phyloP scores from a whole-genome alignment of 2,888 invertebrate species.

The Agonopterix alstromeriana region DNA sequence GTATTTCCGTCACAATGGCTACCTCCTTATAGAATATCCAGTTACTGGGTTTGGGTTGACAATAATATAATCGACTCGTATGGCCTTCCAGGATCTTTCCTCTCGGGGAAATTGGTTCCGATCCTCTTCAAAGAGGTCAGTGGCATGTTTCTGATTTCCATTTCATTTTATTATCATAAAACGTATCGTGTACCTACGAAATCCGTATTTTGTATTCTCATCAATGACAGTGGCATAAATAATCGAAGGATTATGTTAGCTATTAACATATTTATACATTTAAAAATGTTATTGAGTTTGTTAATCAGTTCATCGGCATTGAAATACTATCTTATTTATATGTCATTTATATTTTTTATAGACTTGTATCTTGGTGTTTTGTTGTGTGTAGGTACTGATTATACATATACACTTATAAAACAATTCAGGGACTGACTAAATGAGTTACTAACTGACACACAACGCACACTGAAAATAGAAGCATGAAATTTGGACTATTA shows the following conservation, averaged over 20 bases:
- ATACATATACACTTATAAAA: too few species aligned
- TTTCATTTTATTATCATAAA: slow-evolving; percentile 41
- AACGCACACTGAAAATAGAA: too few species aligned
- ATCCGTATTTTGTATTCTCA: slow-evolving; percentile 21
- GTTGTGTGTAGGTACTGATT: too few species aligned
- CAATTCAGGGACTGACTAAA: too few species aligned
- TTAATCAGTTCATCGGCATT: too few species aligned
- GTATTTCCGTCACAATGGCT: background rate
- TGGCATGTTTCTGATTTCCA: slow-evolving; percentile 44
- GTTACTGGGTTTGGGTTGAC: slow-evolving; percentile 14
- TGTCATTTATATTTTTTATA: too few species aligned
- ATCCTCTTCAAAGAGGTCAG: slow-evolving; percentile 40
- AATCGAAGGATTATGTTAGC: background rate
- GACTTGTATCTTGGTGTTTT: too few species aligned
- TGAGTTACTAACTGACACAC: too few species aligned
- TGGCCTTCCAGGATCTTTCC: slow-evolving; percentile 29
- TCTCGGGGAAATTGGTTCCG: slow-evolving; percentile 36
- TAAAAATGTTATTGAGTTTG: too few species aligned
- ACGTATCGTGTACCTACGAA: slow-evolving; percentile 14
- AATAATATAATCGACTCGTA: slow-evolving; percentile 29
- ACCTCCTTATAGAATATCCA: background rate
- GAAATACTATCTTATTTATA: too few species aligned
- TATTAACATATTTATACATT: too few species aligned
- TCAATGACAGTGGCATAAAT: slow-evolving; percentile 7
- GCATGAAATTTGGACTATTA: too few species aligned